Percentiles rank a stretch among this genome's conserved stretches.
These are phyloP conservation scores for Sarcoramphus papa DNA, from an alignment of 2,797 vertebrate species.

Conservation along the genomic window DNA sequence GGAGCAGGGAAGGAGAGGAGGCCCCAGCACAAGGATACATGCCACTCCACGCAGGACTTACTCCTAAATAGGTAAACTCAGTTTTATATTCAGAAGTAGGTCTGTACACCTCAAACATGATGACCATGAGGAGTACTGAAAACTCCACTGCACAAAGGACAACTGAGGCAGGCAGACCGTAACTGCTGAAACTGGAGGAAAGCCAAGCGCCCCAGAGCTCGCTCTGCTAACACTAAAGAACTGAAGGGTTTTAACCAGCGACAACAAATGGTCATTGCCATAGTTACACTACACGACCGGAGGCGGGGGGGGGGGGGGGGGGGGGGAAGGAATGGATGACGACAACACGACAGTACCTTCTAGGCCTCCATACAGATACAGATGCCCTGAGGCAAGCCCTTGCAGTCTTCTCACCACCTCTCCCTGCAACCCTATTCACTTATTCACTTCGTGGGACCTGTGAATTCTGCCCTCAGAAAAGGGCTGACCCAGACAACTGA, in stretches of 20 bases:
- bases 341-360: neutral
- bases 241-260: neutral
- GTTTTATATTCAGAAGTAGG: neutral
- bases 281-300: neutral
- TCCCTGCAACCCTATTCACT: neutral
- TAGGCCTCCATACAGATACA: neutral
- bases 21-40: neutral
- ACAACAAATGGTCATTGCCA: neutral
- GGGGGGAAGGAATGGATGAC: too few species aligned
- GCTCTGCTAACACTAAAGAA: neutral
- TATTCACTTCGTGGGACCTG: accelerated
- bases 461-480: neutral
- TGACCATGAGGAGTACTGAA: accelerated
- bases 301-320: too few species aligned
- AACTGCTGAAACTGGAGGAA: neutral
- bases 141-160: neutral
- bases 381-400: neutral
- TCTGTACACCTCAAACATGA: neutral
- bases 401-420: neutral
- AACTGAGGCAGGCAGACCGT: neutral
- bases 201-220: neutral
- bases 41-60: neutral
- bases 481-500: neutral
- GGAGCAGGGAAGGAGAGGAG: neutral
- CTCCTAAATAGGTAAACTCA: neutral